phyloP scores from a whole-genome alignment of 2,797 vertebrate genomes.

The Micromesistius poutassou region DNA sequence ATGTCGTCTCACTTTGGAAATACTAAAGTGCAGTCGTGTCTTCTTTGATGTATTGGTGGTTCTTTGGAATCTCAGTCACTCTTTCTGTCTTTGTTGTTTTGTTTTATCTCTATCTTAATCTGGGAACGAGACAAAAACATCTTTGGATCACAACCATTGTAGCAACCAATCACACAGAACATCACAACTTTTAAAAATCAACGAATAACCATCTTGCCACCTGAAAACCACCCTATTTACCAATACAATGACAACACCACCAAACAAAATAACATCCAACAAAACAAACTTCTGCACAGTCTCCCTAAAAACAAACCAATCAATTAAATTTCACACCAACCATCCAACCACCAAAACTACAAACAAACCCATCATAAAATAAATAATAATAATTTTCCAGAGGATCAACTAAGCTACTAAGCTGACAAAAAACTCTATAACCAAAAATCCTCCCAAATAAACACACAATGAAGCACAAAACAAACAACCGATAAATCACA shows the following conservation, averaged over 20 bases:
- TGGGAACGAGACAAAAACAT: not conserved
- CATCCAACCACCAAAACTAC: not conserved
- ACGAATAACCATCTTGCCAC: not conserved
- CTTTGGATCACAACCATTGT: not conserved
- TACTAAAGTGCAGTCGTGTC: conserved; percentile 15
- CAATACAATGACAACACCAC: too few species aligned
- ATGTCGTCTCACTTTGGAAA: not conserved
- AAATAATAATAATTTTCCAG: not conserved
- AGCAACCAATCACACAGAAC: not conserved
- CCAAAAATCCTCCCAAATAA: not conserved
- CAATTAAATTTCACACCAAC: not conserved
- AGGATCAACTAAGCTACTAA: not conserved
- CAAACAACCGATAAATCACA: not conserved
- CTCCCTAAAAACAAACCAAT: not conserved
- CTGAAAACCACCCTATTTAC: not conserved
- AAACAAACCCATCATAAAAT: not conserved
- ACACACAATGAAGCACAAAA: not conserved
- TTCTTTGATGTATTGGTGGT: conserved; percentile 8
- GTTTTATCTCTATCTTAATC: not conserved
- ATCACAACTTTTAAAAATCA: not conserved
- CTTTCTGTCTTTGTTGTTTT: not conserved
- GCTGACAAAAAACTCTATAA: not conserved
- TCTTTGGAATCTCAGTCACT: not conserved
- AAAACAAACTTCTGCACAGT: not conserved
- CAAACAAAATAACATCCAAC: not conserved